Evolutionary conservation across 2,888 invertebrate species (phyloP), one percentile per base, ranked within the genome.

Genomic region (Lydus trimaculatus): DNA sequence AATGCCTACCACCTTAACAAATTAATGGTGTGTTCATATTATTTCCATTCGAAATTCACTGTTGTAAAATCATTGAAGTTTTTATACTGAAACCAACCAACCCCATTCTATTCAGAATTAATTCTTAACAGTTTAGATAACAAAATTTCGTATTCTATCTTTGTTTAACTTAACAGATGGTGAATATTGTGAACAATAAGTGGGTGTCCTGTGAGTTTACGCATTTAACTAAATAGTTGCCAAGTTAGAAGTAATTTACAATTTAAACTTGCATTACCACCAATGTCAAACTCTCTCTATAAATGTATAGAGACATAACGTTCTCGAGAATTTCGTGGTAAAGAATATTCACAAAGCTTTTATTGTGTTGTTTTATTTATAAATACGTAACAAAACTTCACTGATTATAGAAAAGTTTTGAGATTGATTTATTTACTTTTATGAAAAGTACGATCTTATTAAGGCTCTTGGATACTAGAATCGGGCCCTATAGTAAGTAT

Each of bases 241-340:
- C 7, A 28, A 56, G 43, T 43, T 43, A n/a, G 43, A 17, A 36
- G 52, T 58, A 65, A 68, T 68, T 64, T 65, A 68, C 68, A 68
- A 68, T 68, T 68, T 68, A 68, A 68, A 68, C 68, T 58, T 58
- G 58, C 61, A 68, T 68, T 64, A 65, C 56, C 58, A 56, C 25
- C 13, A 28, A 56, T 4, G 48, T 48, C 20, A 48, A 20, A 48
- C 1, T 13, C 1, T n/a, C 7, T 1, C 28, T 56, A 7, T 56
- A 28, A 15, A 5, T 56, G 15, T 9, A n/a, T n/a, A n/a, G 25
- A 8, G 7, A 11, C 6, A 13, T n/a, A n/a, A n/a, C n/a, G 15
- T 0, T 28, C 28, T 25, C 28, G 7, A 56, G 25, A 28, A 28
- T 15, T 56, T 56, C 5, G 56, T 52, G 9, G 20, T 23, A 23